Base-by-base conservation (phyloP, 2,797 vertebrate genomes). In the Spheniscus humboldti region DNA sequence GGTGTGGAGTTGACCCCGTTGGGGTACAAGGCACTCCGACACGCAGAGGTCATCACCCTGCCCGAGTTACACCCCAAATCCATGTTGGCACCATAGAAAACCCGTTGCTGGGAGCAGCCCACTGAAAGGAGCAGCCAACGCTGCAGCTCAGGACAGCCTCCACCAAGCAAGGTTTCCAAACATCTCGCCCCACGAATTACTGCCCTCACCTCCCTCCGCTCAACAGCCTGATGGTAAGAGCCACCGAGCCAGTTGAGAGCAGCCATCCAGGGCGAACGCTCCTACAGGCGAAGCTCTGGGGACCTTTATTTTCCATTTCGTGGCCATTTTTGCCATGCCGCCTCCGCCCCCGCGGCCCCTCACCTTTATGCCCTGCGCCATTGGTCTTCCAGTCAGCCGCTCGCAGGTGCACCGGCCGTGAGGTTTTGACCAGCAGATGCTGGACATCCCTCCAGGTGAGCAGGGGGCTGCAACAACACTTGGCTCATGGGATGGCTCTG, bases 371-470 rank as follows among this genome's bases (percentile, higher is more conserved):
- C 25, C 98, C 98, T 0, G 98, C 98, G 0, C 98, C 98, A 0
- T 98, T 98, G 80, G 97, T 97, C 80, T 98, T 98, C 98, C 98
- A 98, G 97, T 98, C 98, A 0, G 88, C 96, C 0, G 98, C 98
- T 85, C 98, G 96, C 79, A 98, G 97, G 75, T 98, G 98, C 4
- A 98, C 97, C 0, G 98, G 98, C 83, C 98, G 96, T 0, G 98
- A 98, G 1, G 98, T 98, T 96, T 98, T 98, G 69, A 98, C 98
- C 52, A 98, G 94, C 77, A 98, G 92, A 73, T 98, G 98, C 67
- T 98, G 98, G 30, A 98, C 97, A 0, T 98, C 98, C 59, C 98
- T 97, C 98, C 98, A 98, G 84, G 98, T 98, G 59, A 98, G 94
- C 83, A 97, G 94, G 82, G 96, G 97, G 95, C 98, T 98, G 97